phyloP scores from a whole-genome alignment of 2,113 vertebrate genomes.

The Fulmarus glacialis region DNA sequence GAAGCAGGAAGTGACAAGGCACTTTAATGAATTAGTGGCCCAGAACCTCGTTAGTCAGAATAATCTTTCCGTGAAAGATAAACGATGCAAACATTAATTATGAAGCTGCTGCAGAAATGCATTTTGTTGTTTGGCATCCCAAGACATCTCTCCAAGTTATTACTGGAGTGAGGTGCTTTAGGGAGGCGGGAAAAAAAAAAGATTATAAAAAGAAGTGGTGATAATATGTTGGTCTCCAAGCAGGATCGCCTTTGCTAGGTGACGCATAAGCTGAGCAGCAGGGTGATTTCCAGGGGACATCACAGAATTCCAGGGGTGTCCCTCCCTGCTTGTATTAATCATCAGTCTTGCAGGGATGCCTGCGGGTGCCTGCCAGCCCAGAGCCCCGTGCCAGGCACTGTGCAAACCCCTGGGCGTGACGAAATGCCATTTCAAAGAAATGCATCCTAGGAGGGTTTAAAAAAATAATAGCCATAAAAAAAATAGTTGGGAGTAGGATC shows the following conservation, averaged over 20 bases:
- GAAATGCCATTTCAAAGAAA: background rate
- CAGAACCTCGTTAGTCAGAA: constrained; percentile 89
- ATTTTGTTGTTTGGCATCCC: constrained; percentile 79
- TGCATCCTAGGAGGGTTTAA: background rate
- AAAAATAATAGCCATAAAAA: background rate
- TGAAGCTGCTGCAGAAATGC: constrained; percentile 81
- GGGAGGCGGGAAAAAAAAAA: background rate
- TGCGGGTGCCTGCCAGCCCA: background rate
- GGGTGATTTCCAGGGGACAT: background rate
- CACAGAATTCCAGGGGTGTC: background rate
- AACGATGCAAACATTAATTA: constrained; percentile 90
- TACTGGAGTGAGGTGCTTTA: constrained; percentile 20
- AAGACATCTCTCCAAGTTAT: constrained; percentile 69
- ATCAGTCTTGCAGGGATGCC: background rate
- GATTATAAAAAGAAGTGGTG: background rate
- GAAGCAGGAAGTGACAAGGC: constrained; percentile 83
- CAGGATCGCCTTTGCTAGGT: background rate
- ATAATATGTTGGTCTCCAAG: background rate
- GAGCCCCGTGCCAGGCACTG: background rate
- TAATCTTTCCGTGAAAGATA: constrained; percentile 86
- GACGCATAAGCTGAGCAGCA: background rate
- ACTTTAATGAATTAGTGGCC: constrained; percentile 86
- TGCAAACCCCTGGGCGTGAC: background rate
- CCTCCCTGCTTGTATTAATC: background rate
- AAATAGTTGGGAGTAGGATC: background rate